Evolutionary conservation across 2,888 invertebrate species (phyloP).

Genomic region (Chloroclysta siterata): DNA sequence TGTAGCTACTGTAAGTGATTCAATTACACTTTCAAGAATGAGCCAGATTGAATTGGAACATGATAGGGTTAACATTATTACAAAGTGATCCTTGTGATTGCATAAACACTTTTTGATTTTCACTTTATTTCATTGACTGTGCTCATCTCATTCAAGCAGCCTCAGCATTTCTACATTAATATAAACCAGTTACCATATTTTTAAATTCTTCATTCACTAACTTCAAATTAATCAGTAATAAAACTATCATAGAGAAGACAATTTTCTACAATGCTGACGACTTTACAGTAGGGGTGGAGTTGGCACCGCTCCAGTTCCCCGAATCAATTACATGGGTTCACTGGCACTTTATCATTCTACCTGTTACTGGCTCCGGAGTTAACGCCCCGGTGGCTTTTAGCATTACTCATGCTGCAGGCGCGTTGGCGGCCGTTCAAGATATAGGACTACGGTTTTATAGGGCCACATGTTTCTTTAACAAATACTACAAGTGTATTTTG

Average conservation of each 20-base stretch:
- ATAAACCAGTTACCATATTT: no score
- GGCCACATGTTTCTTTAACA: slow-evolving; percentile 13
- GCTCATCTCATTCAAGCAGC: not conserved
- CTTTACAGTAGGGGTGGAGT: slow-evolving; percentile 40
- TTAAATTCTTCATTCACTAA: no score
- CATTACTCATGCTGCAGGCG: slow-evolving; percentile 32
- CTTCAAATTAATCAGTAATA: not conserved
- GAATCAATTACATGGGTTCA: slow-evolving; percentile 61
- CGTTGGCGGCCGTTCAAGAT: slow-evolving; percentile 37
- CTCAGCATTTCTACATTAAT: not conserved
- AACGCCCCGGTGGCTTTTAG: slow-evolving; percentile 20
- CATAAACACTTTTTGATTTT: no score
- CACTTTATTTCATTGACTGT: not conserved
- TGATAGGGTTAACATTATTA: not conserved
- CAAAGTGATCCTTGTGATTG: no score
- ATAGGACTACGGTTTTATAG: slow-evolving; percentile 21
- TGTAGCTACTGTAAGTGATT: not conserved
- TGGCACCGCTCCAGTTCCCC: slow-evolving; percentile 55
- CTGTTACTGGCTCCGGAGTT: slow-evolving; percentile 30
- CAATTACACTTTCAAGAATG: not conserved
- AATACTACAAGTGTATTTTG: slow-evolving; percentile 8
- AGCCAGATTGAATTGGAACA: not conserved
- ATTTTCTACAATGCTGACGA: slow-evolving; percentile 12
- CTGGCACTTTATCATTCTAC: slow-evolving; percentile 58
- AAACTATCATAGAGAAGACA: not conserved